Evolutionary conservation across 2,797 vertebrate species (phyloP).

Genomic region (Miichthys miiuy): DNA sequence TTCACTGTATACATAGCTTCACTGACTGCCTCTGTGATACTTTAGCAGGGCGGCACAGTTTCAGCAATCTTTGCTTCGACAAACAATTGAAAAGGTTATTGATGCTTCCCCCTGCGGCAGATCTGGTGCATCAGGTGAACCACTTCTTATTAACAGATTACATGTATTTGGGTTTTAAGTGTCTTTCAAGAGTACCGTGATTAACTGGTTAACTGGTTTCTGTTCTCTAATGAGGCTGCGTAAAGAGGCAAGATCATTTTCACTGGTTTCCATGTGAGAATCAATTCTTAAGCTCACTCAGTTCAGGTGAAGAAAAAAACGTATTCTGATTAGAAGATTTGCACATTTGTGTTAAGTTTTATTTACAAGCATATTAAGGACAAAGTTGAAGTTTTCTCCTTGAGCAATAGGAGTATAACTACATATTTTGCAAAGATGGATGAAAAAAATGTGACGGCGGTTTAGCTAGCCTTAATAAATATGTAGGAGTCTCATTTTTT

Average conservation of each 20-base stretch:
- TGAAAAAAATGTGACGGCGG: constrained; percentile 7
- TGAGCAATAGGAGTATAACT: background rate
- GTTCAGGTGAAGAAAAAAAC: background rate
- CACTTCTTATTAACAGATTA: background rate
- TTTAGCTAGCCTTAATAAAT: background rate
- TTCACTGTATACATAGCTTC: constrained; percentile 5
- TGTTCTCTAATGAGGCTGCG: background rate
- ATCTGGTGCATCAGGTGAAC: background rate
- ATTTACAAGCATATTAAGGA: background rate
- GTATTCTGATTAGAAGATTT: background rate
- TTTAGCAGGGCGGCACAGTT: background rate
- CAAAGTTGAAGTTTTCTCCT: background rate
- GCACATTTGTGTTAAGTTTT: background rate
- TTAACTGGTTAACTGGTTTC: background rate
- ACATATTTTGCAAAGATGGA: background rate
- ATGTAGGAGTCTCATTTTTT: background rate
- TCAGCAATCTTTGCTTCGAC: background rate
- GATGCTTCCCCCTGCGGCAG: background rate
- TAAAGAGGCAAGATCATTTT: background rate
- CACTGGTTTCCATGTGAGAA: background rate
- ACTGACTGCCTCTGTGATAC: background rate
- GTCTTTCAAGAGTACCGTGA: background rate
- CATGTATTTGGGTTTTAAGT: background rate
- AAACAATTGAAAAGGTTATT: constrained; percentile 3
- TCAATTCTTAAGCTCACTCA: background rate